phyloP scores from a whole-genome alignment of 2,888 invertebrate species.

The Hirtodrosophila cameraria region DNA sequence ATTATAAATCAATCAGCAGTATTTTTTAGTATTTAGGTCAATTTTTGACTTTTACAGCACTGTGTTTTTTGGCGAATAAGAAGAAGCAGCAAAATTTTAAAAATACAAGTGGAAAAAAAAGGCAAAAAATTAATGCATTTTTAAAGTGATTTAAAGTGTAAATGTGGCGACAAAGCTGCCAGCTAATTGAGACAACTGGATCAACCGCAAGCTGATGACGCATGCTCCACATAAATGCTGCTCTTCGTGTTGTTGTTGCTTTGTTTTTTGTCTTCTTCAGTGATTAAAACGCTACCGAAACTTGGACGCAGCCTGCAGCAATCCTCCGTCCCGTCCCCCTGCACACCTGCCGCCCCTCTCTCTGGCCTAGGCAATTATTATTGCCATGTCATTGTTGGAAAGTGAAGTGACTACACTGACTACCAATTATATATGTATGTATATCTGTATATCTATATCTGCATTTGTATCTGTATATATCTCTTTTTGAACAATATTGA shows the following conservation, averaged over 20 bases:
- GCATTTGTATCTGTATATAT: constrained; percentile 25
- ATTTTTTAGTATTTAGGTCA: not conserved
- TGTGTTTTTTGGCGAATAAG: not conserved
- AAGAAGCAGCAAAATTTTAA: constrained; percentile 1
- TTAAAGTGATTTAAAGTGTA: constrained; percentile 39
- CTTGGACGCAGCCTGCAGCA: constrained; percentile 34
- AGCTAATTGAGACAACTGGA: constrained; percentile 73
- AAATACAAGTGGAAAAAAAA: too few relatives aligned
- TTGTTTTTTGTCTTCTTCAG: constrained; percentile 10
- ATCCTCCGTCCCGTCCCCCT: not conserved
- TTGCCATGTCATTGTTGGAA: constrained; percentile 78
- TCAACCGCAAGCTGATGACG: constrained; percentile 47
- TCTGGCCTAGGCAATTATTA: constrained; percentile 67
- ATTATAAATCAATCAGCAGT: not conserved
- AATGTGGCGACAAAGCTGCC: constrained; percentile 52
- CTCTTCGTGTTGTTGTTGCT: constrained; percentile 1
- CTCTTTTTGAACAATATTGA: constrained; percentile 73
- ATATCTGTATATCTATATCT: not conserved
- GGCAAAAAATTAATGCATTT: constrained; percentile 29
- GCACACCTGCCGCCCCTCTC: constrained; percentile 18
- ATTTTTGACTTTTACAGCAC: constrained; percentile 8
- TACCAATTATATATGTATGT: constrained; percentile 61
- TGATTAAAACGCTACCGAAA: constrained; percentile 63
- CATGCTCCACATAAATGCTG: constrained; percentile 63
- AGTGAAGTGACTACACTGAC: constrained; percentile 67